Conservation (phyloP, 2,888 invertebrate genomes). For the Chalcis sispes region DNA sequence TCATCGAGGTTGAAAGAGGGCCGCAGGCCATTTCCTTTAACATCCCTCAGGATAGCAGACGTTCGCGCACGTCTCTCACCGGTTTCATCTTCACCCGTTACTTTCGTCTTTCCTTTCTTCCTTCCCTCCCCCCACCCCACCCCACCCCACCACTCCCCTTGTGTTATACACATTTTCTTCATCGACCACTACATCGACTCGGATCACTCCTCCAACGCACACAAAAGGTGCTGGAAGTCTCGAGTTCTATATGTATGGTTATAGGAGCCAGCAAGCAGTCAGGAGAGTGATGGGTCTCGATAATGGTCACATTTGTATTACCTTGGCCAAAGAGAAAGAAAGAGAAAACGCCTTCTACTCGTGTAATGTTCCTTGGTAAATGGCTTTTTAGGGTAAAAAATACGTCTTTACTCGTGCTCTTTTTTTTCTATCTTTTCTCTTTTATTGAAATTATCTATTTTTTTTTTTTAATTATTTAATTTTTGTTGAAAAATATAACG, state of each 20-base stretch:
- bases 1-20: not conserved
- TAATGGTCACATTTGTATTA: constrained; percentile 47
- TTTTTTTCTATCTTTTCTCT: too few species aligned
- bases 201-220: not conserved
- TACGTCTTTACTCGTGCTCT: too few species aligned
- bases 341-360: not conserved
- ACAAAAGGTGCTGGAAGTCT: not conserved
- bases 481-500: too few species aligned
- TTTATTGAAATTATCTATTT: too few species aligned
- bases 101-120: not conserved
- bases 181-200: not conserved
- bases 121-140: constrained; percentile 7
- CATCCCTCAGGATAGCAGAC: constrained; percentile 33
- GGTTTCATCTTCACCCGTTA: constrained; percentile 32
- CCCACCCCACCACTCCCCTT: too few species aligned
- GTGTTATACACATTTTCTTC: too few species aligned
- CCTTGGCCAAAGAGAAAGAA: not conserved
- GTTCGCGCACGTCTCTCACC: constrained; percentile 5
- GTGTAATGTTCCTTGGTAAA: too few species aligned
- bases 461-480: too few species aligned
- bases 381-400: too few species aligned
- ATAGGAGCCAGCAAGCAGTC: not conserved
- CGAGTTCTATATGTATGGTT: not conserved
- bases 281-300: constrained; percentile 29
- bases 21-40: constrained; percentile 41